These are phyloP conservation scores for Gambusia yucatana DNA, from an alignment of 2,797 vertebrate species.

Conservation along the genomic window DNA sequence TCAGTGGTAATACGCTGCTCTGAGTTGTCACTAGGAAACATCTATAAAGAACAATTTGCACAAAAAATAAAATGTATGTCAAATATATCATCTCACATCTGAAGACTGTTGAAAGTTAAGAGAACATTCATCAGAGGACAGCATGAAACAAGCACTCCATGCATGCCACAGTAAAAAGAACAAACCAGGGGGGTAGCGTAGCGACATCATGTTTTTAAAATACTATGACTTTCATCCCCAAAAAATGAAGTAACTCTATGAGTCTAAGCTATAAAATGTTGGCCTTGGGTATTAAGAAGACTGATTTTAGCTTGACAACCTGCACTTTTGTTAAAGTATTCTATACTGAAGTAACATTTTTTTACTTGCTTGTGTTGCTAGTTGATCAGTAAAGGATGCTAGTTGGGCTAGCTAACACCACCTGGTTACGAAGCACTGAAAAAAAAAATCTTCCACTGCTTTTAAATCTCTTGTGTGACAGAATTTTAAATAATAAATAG, in stretches of 20 bases:
- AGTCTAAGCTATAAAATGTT: neutral
- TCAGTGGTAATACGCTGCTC: constrained; percentile 51
- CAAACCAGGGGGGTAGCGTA: neutral
- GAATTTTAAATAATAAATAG: neutral
- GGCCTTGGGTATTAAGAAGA: neutral
- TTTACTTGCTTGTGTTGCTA: neutral
- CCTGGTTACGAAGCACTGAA: neutral
- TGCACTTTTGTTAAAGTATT: neutral
- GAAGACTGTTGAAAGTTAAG: neutral
- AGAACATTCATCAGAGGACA: neutral
- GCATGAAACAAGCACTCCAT: neutral
- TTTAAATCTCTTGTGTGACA: neutral
- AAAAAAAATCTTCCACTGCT: neutral
- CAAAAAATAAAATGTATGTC: neutral
- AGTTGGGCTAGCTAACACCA: neutral
- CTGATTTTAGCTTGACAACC: neutral
- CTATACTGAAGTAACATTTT: neutral
- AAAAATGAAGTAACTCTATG: neutral
- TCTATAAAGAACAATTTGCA: neutral
- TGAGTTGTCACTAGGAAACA: neutral
- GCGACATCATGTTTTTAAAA: neutral
- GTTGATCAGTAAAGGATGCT: neutral
- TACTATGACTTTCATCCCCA: neutral
- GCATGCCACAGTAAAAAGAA: neutral
- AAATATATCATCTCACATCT: neutral